Conservation (phyloP, 2,113 vertebrate genomes). For the Paedocypris sp. region DNA sequence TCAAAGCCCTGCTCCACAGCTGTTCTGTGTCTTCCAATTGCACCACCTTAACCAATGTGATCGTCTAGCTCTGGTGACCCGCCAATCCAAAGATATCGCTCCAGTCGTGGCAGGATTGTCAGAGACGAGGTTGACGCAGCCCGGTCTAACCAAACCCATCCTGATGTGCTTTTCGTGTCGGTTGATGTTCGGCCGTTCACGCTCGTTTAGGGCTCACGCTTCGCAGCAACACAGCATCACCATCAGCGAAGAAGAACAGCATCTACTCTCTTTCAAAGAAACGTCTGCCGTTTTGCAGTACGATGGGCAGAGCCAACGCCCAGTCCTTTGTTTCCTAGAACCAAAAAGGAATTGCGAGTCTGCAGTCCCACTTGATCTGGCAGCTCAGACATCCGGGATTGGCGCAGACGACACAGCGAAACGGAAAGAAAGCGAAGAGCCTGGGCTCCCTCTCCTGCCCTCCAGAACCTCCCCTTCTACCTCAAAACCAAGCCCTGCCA, state of each 20-base stretch:
- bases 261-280: slow-evolving; percentile 77
- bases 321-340: slow-evolving; percentile 85
- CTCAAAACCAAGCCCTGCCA: slow-evolving; percentile 75
- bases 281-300: slow-evolving; percentile 85
- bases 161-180: slow-evolving; percentile 85
- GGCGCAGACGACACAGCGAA: slow-evolving; percentile 38
- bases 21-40: slow-evolving; percentile 83
- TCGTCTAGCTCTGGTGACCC: slow-evolving; percentile 78
- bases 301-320: slow-evolving; percentile 77
- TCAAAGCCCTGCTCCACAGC: slow-evolving; percentile 78
- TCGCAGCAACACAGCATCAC: slow-evolving; percentile 76
- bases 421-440: slow-evolving; percentile 20
- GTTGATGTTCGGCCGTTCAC: slow-evolving; percentile 74
- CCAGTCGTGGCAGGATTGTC: slow-evolving; percentile 38
- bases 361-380: slow-evolving; percentile 64
- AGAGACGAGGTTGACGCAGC: slow-evolving; percentile 73
- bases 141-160: slow-evolving; percentile 77
- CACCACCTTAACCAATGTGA: slow-evolving; percentile 79
- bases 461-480: slow-evolving; percentile 60
- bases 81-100: slow-evolving; percentile 88
- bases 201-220: slow-evolving; percentile 73
- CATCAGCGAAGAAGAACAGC: slow-evolving; percentile 76
- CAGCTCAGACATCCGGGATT: slow-evolving; percentile 72
- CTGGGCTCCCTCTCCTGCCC: slow-evolving; percentile 53
- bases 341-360: slow-evolving; percentile 82